Evolutionary conservation across 1,140 invertebrate genomes (phyloP).

Genomic region (Papilio xuthus): DNA sequence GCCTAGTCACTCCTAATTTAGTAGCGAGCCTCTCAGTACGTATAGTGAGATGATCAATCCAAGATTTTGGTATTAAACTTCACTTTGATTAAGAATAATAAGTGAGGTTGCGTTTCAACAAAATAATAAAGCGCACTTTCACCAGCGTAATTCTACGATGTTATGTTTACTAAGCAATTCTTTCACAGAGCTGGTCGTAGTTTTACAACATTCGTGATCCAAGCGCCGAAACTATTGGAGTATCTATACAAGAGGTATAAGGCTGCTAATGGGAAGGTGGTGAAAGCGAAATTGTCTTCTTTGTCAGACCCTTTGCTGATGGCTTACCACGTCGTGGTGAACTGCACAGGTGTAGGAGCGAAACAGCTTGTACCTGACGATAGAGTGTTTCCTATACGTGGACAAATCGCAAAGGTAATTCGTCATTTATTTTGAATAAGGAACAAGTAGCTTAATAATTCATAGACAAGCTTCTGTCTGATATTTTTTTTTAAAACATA

Average conservation of each 20-base stretch:
- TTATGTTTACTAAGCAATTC: too few species aligned
- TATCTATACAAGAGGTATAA: conserved; percentile 84
- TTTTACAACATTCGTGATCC: conserved; percentile 83
- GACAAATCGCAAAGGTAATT: conserved; percentile 85
- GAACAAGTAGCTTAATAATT: background rate
- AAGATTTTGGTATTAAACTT: too few species aligned
- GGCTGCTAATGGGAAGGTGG: conserved; percentile 81
- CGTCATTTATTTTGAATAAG: background rate
- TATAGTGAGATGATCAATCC: too few species aligned
- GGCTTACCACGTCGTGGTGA: conserved; percentile 86
- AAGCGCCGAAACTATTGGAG: conserved; percentile 82
- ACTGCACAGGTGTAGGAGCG: conserved; percentile 87
- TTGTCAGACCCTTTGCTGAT: conserved; percentile 79
- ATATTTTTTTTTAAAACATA: too few species aligned
- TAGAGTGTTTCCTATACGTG: conserved; percentile 84
- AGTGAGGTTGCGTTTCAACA: too few species aligned
- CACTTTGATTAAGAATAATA: too few species aligned
- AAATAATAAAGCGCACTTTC: too few species aligned
- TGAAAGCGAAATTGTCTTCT: conserved; percentile 77
- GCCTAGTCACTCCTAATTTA: too few species aligned
- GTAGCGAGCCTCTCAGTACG: too few species aligned
- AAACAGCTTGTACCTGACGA: conserved; percentile 82
- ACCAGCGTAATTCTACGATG: too few species aligned
- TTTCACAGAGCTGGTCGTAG: conserved; percentile 82
- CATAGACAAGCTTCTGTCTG: too few species aligned